phyloP scores from a whole-genome alignment of 2,797 vertebrate genomes.

The Etheostoma nigrum region DNA sequence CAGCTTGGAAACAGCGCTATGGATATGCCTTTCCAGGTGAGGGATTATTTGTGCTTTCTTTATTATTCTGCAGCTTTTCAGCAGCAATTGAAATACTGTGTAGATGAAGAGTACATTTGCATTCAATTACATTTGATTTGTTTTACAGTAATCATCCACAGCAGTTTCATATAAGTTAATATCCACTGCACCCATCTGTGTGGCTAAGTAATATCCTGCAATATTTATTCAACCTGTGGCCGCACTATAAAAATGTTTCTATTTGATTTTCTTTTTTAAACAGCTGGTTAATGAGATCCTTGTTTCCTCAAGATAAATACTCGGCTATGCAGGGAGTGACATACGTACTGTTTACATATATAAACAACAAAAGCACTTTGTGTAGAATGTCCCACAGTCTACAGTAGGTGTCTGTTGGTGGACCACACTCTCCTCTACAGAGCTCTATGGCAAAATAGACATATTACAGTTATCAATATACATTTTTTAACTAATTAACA shows the following conservation, averaged over 20 bases:
- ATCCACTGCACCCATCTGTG: background rate
- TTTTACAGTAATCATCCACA: slow-evolving; percentile 9
- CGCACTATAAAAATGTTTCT: slow-evolving; percentile 25
- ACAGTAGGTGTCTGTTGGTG: background rate
- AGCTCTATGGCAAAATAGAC: background rate
- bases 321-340: slow-evolving; percentile 13
- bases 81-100: background rate
- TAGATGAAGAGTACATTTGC: background rate
- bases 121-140: slow-evolving; percentile 9
- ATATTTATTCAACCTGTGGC: slow-evolving; percentile 17
- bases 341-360: slow-evolving; percentile 13
- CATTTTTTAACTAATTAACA: background rate
- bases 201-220: slow-evolving; percentile 22
- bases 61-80: background rate
- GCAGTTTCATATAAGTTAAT: slow-evolving; percentile 19
- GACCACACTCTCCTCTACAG: background rate
- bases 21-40: slow-evolving; percentile 96
- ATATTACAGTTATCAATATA: too few species aligned
- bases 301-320: slow-evolving; percentile 1
- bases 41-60: slow-evolving; percentile 21
- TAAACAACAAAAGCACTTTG: slow-evolving; percentile 24
- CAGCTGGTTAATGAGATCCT: slow-evolving; percentile 2
- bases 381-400: slow-evolving; percentile 3
- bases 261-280: slow-evolving; percentile 18
- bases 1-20: slow-evolving; percentile 92